A percentile compares a stretch with the other conserved stretches of the same genome.
Conservation (phyloP, 2,113 vertebrate genomes). For the Clarias gariepinus region DNA sequence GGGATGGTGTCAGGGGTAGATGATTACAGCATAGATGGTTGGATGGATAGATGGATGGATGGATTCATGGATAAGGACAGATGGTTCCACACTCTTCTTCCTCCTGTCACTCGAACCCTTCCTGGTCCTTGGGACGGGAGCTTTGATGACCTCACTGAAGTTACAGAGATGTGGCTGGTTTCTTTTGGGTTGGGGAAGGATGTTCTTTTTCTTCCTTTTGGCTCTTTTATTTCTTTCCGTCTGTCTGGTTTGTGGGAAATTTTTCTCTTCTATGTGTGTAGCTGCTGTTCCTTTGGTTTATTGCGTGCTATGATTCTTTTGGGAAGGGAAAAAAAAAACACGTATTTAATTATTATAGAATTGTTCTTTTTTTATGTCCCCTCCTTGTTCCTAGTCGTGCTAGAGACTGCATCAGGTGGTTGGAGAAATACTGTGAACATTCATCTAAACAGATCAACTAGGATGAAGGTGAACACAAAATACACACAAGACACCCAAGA, state of each 20-base stretch:
- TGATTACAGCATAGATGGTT: not conserved
- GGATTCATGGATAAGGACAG: slow-evolving; percentile 20
- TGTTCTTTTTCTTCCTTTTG: slow-evolving; percentile 57
- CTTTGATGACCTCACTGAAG: slow-evolving; percentile 81
- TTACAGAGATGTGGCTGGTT: slow-evolving; percentile 51
- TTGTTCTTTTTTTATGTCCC: slow-evolving; percentile 65
- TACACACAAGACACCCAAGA: slow-evolving; percentile 66
- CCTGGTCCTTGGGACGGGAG: slow-evolving; percentile 77
- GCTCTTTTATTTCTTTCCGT: slow-evolving; percentile 71
- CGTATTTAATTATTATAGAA: slow-evolving; percentile 73
- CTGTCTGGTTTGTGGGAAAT: slow-evolving; percentile 65
- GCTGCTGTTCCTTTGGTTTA: slow-evolving; percentile 72
- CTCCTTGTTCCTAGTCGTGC: slow-evolving; percentile 69
- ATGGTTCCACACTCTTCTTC: slow-evolving; percentile 56
- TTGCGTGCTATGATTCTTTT: slow-evolving; percentile 69
- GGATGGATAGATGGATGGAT: slow-evolving; percentile 57
- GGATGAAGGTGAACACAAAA: slow-evolving; percentile 63
- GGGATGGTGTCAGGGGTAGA: slow-evolving; percentile 40
- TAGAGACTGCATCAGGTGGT: slow-evolving; percentile 85
- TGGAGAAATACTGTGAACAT: slow-evolving; percentile 84
- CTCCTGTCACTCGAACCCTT: slow-evolving; percentile 66
- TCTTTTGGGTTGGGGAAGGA: slow-evolving; percentile 46
- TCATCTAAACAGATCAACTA: slow-evolving; percentile 78
- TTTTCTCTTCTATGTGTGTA: slow-evolving; percentile 70
- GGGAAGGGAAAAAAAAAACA: slow-evolving; percentile 52